A percentile compares a stretch with the other conserved stretches of the same genome.
Evolutionary conservation across 2,113 vertebrate genomes (phyloP).

Genomic region (Ivindomyrus marchei): DNA sequence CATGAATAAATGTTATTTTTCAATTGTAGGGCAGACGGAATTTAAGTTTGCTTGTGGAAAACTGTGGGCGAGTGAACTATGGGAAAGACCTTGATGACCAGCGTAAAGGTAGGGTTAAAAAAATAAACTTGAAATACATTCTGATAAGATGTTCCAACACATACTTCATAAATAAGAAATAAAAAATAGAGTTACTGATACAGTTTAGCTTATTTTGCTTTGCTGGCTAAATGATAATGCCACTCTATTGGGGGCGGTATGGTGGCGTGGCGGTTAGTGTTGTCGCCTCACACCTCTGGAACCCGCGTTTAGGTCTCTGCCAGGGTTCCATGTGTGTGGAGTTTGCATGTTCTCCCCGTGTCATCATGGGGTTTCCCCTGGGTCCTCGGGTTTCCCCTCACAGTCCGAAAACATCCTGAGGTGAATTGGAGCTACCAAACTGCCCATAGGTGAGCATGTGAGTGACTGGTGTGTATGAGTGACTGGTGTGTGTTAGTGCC

Average conservation of each 20-base stretch:
- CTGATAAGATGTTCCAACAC: not conserved
- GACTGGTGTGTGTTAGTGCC: too few species aligned
- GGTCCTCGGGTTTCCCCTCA: too few species aligned
- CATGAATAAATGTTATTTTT: not conserved
- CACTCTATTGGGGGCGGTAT: not conserved
- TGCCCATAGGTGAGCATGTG: too few species aligned
- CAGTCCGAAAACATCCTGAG: too few species aligned
- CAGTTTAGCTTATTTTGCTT: not conserved
- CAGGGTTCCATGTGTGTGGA: too few species aligned
- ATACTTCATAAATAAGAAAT: not conserved
- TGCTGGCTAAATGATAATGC: not conserved
- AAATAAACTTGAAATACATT: not conserved
- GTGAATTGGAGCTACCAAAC: too few species aligned
- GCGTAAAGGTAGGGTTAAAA: constrained; percentile 68
- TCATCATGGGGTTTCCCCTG: too few species aligned
- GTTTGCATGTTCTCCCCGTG: too few species aligned
- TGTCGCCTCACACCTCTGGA: too few species aligned
- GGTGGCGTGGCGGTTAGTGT: too few species aligned
- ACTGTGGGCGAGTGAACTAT: constrained; percentile 83
- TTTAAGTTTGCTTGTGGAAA: constrained; percentile 81
- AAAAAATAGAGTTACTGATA: not conserved
- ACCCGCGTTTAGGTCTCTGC: too few species aligned
- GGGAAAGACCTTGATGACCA: constrained; percentile 75
- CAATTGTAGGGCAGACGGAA: constrained; percentile 60
- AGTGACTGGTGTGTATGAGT: too few species aligned